phyloP scores from a whole-genome alignment of 2,888 invertebrate species.

The Rhopalosiphum nymphaeae region DNA sequence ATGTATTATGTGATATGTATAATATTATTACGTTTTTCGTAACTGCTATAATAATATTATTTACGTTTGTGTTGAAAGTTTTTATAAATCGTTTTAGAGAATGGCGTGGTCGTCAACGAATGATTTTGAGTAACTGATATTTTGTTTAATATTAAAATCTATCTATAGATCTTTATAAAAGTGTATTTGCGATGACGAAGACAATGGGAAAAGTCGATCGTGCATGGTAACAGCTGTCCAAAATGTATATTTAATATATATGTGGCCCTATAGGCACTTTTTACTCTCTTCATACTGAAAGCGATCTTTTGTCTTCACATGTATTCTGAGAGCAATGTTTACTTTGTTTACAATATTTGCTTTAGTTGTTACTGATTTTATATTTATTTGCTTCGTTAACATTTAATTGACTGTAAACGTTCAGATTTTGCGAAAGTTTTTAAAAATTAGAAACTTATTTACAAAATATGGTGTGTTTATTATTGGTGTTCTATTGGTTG shows the following conservation, averaged over 20 bases:
- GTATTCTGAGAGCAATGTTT: neutral
- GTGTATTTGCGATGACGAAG: neutral
- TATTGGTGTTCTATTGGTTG: neutral
- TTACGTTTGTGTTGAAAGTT: neutral
- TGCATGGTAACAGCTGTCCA: neutral
- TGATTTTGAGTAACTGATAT: neutral
- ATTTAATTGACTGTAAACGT: neutral
- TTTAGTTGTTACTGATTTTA: neutral
- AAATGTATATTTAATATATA: neutral
- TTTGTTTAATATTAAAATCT: neutral
- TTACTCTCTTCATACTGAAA: neutral
- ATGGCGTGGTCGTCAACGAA: neutral
- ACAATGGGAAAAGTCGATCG: neutral
- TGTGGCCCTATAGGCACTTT: neutral
- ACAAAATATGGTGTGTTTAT: neutral
- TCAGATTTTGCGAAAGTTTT: neutral
- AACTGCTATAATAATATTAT: neutral
- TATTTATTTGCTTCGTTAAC: neutral
- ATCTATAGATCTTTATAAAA: neutral
- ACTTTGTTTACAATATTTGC: neutral
- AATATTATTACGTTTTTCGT: neutral
- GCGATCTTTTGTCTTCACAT: neutral
- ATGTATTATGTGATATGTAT: neutral
- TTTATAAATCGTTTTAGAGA: neutral
- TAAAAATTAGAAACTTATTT: neutral